phyloP scores from a whole-genome alignment of 2,888 invertebrate genomes.

The Macroteleia sp. region DNA sequence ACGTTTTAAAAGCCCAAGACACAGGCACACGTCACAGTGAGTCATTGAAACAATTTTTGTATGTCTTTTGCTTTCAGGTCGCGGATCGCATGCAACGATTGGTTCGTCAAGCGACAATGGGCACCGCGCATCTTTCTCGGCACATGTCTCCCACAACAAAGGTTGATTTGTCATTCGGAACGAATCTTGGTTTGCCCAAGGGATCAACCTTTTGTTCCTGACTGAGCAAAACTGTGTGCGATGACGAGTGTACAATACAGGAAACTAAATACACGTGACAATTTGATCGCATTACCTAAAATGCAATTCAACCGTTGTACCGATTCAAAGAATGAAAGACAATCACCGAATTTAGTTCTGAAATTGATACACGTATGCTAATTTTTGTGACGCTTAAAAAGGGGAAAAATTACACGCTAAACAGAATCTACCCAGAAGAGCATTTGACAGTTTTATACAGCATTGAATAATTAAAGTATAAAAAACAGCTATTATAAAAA shows the following conservation, averaged over 20 bases:
- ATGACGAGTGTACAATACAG: conserved; percentile 44
- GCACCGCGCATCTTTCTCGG: conserved; percentile 40
- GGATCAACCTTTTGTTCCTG: conserved; percentile 61
- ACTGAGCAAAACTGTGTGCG: conserved; percentile 39
- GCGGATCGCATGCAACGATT: conserved; percentile 33
- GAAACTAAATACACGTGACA: conserved; percentile 54
- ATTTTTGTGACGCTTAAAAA: no score
- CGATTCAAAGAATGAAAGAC: conserved; percentile 29
- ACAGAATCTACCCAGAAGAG: no score
- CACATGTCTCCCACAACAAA: conserved; percentile 49
- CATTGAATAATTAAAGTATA: no score
- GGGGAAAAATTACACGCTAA: no score
- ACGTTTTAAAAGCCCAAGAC: conserved; percentile 10
- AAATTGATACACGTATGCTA: conserved; percentile 34
- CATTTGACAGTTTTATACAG: no score
- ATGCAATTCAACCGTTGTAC: conserved; percentile 40
- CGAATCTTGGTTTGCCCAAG: conserved; percentile 63
- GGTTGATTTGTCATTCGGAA: conserved; percentile 64
- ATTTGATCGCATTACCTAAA: conserved; percentile 50
- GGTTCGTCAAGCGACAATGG: conserved; percentile 47
- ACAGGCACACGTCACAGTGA: conserved; percentile 39
- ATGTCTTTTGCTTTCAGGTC: conserved; percentile 38
- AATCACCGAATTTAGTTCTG: conserved; percentile 14
- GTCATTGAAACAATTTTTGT: conserved; percentile 63
- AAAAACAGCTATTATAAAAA: no score